Percentiles rank a stretch among this genome's conserved stretches.
These are phyloP conservation scores for Procavia capensis DNA, from an alignment of 2,113 vertebrate genomes.

Conservation along the genomic window DNA sequence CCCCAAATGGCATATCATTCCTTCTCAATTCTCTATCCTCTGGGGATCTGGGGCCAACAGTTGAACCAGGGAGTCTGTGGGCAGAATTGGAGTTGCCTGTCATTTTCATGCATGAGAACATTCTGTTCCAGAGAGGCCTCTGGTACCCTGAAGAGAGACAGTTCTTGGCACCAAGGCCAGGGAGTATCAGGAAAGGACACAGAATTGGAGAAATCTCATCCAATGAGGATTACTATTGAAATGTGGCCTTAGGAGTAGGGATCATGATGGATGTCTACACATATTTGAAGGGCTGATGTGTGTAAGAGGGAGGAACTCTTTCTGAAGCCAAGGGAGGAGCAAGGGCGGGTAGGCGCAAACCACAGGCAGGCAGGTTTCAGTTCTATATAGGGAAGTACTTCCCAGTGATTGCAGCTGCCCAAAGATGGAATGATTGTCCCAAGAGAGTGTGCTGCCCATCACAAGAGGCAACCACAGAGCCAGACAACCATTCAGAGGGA, in stretches of 20 bases:
- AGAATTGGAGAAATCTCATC: slow-evolving; percentile 14
- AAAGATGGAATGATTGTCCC: slow-evolving; percentile 33
- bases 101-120: background rate
- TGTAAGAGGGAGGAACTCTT: background rate
- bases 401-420: background rate
- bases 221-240: background rate
- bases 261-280: background rate
- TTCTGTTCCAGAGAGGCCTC: slow-evolving; percentile 49
- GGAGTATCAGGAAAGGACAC: background rate
- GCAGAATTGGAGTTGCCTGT: background rate
- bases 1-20: background rate
- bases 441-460: background rate
- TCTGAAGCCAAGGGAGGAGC: background rate
- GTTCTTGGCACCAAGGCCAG: background rate
- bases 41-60: background rate
- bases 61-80: background rate
- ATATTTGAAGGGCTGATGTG: slow-evolving; percentile 16
- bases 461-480: background rate
- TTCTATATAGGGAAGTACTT: slow-evolving; percentile 49
- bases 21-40: background rate
- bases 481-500: background rate
- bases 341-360: background rate
- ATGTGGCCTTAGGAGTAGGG: background rate
- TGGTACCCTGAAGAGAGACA: slow-evolving; percentile 29
- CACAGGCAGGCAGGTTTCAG: slow-evolving; percentile 38